Evolutionary conservation across 2,797 vertebrate species (phyloP).

Genomic region (Alectoris magna): DNA sequence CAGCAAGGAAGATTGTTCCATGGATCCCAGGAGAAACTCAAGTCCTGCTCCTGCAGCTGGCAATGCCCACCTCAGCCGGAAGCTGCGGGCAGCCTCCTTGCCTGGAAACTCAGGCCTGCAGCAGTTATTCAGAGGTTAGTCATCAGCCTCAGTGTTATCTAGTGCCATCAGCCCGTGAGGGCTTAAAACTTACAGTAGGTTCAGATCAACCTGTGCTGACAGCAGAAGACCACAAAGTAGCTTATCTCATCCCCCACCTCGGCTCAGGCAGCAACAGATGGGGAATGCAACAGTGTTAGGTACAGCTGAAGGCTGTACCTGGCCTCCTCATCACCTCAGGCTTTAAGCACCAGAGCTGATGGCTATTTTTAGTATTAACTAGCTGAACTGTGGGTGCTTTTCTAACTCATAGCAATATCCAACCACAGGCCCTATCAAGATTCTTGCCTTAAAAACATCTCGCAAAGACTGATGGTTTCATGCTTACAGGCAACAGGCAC

Average conservation of each 20-base stretch:
- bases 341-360: background rate
- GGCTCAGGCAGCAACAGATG: constrained; percentile 33
- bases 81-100: background rate
- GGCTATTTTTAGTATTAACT: constrained; percentile 30
- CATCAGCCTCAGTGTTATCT: background rate
- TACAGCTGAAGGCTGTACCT: constrained; percentile 11
- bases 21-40: background rate
- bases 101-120: background rate
- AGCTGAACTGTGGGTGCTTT: background rate
- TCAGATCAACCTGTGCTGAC: background rate
- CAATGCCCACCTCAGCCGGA: background rate
- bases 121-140: background rate
- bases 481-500: constrained; percentile 31
- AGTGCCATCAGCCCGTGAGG: background rate
- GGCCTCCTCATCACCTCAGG: background rate
- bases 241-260: constrained; percentile 1
- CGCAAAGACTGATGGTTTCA: background rate
- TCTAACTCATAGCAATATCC: background rate
- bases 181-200: background rate
- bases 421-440: background rate
- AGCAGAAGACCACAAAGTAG: constrained; percentile 25
- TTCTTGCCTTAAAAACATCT: background rate
- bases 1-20: background rate
- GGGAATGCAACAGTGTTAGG: background rate
- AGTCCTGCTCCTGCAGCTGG: background rate